Conservation (phyloP, 1,140 invertebrate genomes). For the Diuraphis noxia region DNA sequence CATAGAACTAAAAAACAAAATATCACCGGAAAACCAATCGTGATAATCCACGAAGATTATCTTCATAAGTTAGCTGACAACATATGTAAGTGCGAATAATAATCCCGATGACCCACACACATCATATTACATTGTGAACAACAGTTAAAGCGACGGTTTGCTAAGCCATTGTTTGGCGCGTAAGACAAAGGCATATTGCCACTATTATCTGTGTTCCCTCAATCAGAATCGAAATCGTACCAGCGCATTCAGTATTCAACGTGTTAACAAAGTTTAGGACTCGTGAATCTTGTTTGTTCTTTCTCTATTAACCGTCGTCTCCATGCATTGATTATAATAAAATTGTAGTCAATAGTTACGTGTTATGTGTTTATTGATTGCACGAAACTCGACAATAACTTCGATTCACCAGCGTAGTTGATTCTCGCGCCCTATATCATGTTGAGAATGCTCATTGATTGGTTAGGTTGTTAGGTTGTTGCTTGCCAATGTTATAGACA, state of each 20-base stretch:
- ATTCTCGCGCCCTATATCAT: too few species aligned
- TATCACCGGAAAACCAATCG: not conserved
- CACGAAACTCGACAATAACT: too few species aligned
- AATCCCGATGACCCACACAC: not conserved
- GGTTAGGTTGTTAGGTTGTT: too few species aligned
- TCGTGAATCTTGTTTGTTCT: too few species aligned
- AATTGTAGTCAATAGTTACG: too few species aligned
- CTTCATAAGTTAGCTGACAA: not conserved
- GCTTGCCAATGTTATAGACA: too few species aligned
- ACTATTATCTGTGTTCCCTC: not conserved
- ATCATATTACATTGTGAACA: not conserved
- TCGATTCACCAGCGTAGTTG: too few species aligned
- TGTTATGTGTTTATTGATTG: too few species aligned
- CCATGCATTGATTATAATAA: too few species aligned
- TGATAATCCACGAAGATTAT: not conserved
- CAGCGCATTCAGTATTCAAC: not conserved
- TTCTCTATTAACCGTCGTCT: too few species aligned
- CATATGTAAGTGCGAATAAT: not conserved
- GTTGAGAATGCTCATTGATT: too few species aligned
- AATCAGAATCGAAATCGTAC: not conserved
- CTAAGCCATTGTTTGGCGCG: not conserved
- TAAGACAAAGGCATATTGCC: not conserved
- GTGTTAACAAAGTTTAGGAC: too few species aligned
- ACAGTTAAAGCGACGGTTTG: not conserved
- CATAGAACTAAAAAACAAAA: not conserved